phyloP scores from a whole-genome alignment of 2,888 invertebrate species.

The Cheilosia urbana region DNA sequence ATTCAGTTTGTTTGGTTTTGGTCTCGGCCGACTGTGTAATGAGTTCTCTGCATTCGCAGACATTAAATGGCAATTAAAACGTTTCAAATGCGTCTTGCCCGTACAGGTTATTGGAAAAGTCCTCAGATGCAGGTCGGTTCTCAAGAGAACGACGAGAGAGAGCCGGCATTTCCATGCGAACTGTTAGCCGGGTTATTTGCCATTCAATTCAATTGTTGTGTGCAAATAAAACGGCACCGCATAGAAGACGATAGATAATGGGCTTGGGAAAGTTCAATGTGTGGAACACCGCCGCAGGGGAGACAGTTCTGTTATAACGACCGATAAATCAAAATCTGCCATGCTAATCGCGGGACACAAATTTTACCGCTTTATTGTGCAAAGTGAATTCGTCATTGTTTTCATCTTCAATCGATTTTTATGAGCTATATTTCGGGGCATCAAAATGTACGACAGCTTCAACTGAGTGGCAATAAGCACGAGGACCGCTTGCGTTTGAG shows the following conservation, averaged over 20 bases:
- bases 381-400: conserved; percentile 18
- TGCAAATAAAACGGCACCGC: conserved; percentile 45
- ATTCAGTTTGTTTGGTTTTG: conserved; percentile 26
- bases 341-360: conserved; percentile 1
- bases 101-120: conserved; percentile 22
- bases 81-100: conserved; percentile 21
- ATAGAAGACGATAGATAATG: not conserved
- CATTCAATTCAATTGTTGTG: conserved; percentile 51
- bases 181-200: conserved; percentile 49
- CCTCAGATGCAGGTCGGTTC: conserved; percentile 33
- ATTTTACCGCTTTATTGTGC: conserved; percentile 36
- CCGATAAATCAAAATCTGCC: conserved; percentile 24
- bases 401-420: conserved; percentile 41
- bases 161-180: conserved; percentile 49
- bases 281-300: conserved; percentile 33
- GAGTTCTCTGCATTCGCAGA: conserved; percentile 28
- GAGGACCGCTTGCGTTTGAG: not conserved
- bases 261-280: conserved; percentile 10
- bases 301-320: no score
- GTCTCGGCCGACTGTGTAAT: conserved; percentile 23
- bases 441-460: conserved; percentile 3
- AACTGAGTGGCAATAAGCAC: conserved; percentile 4
- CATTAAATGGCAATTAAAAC: conserved; percentile 71
- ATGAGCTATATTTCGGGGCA: conserved; percentile 2
- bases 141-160: conserved; percentile 25